A percentile compares a stretch with the other conserved stretches of the same genome.
These are phyloP conservation scores for Altica lythri DNA, from an alignment of 2,888 invertebrate species.

Conservation along the genomic window DNA sequence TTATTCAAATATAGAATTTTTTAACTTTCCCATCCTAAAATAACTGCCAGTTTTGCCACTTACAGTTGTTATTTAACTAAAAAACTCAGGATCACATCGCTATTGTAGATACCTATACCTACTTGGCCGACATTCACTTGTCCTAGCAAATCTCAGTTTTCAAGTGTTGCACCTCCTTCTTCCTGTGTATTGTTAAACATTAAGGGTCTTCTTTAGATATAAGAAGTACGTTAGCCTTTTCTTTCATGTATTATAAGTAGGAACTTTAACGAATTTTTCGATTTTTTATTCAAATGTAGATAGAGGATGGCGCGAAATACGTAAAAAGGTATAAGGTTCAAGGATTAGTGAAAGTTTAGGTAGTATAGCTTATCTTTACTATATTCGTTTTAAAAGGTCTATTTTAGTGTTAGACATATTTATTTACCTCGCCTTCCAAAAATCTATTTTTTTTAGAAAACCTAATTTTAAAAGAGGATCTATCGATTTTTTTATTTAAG, in stretches of 20 bases:
- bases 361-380: too few species aligned
- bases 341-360: too few species aligned
- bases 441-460: too few species aligned
- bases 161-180: slow-evolving; percentile 48
- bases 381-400: too few species aligned
- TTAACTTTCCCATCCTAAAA: slow-evolving; percentile 6
- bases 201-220: slow-evolving; percentile 20
- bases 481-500: too few species aligned
- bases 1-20: too few species aligned
- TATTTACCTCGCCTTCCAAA: too few species aligned
- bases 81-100: neutral
- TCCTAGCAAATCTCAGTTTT: slow-evolving; percentile 46
- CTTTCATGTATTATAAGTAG: slow-evolving; percentile 45
- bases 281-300: slow-evolving; percentile 36
- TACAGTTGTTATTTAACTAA: neutral
- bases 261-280: slow-evolving; percentile 46
- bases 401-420: too few species aligned
- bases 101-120: slow-evolving; percentile 15
- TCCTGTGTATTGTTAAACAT: slow-evolving; percentile 52
- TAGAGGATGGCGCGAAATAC: neutral
- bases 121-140: slow-evolving; percentile 48
- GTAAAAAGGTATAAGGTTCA: too few species aligned
- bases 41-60: slow-evolving; percentile 19
- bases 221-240: slow-evolving; percentile 49
- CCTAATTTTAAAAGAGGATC: too few species aligned